Evolutionary conservation across 2,113 vertebrate species (phyloP), one percentile per base, ranked within the genome.

Genomic region (Cepphus grylle): DNA sequence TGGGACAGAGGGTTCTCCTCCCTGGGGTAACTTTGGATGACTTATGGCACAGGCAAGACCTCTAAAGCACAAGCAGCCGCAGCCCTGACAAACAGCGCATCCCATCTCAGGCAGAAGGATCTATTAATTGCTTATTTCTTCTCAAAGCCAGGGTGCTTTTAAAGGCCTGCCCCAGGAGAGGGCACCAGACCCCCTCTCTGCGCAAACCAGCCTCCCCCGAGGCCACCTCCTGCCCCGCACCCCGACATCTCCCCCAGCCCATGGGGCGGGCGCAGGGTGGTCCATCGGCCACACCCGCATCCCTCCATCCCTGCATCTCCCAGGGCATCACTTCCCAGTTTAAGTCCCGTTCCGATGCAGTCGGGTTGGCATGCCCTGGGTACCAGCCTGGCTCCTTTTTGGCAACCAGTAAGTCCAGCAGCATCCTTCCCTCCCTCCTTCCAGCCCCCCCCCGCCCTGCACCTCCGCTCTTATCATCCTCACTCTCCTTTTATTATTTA

Each of bases 121-220:
- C 62, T 76, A 42, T 62, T 49, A 55, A 90, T 52, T 7, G 12
- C 83, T 83, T 42, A 40, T 49, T 95, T 70, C 62, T 84, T 88
- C 94, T 78, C 92, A 84, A 94, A 94, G 26, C 6, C 91, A 91
- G 81, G 66, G 66, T 96, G 95, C 34, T 93, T 96, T 96, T 83
- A 95, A 96, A 95, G 92, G 26, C n/a, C 96, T 95, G 80, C 87
- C 96, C 96, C 95, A 97, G 95, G 95, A 96, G 96, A 97, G 94
- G 96, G 96, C 95, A 93, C 91, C 95, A 97, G 95, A 97, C 94
- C 96, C 94, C 81, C 95, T 94, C 94, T 95, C 52, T 91, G 81
- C 0, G 0, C 76, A 80, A 47, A n/a, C 3, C 32, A 1, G 69
- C 45, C 79, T 32, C 85, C 85, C 90, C 66, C 63, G 25, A 3